Evolutionary conservation across 2,888 invertebrate genomes (phyloP), one percentile per base, ranked within the genome.

Genomic region (Tetranychus piercei): DNA sequence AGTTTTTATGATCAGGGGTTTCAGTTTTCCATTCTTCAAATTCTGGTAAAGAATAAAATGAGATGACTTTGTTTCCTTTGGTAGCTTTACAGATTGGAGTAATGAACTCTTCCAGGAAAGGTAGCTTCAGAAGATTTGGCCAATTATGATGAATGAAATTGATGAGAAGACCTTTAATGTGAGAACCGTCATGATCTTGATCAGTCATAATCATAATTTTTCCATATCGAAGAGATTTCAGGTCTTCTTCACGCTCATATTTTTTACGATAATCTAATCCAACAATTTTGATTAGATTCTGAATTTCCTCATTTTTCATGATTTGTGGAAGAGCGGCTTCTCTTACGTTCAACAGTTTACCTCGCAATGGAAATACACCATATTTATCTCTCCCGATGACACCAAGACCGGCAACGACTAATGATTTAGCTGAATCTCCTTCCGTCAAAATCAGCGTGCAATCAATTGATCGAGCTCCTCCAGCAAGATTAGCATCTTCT

Each of bases 141-240:
- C 97, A 99, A 82, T 97, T 96, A 82, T 92, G 90, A 83, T 99
- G 99, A 78, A 99, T 89, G 81, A 99, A 99, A 84, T 99, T 99
- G 76, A 99, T 96, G 73, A 99, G 86, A 18, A 99, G 85, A 6
- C 99, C 99, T 85, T 97, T 99, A 80, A 99, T 99, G 82, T 99
- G 99, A 0, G 97, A 97, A 55, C 99, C 99, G 81, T 99, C 99
- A 84, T 96, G 96, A 90, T 79, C 79, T 75, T 95, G 95, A 96
- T 97, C 96, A 74, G 97, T 96, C 97, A 99, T 99, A 77, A 99
- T 97, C 97, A 99, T 99, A 72, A 97, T 85, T 84, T 91, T 92
- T 73, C 95, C 95, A 80, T 96, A 96, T 74, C 96, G 87, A 73
- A 99, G 84, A 0, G 90, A 87, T 82, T 93, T 93, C 80, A 99